A percentile compares a stretch with the other conserved stretches of the same genome.
phyloP scores from a whole-genome alignment of 2,888 invertebrate species.

The Lasioglossum marginatum region DNA sequence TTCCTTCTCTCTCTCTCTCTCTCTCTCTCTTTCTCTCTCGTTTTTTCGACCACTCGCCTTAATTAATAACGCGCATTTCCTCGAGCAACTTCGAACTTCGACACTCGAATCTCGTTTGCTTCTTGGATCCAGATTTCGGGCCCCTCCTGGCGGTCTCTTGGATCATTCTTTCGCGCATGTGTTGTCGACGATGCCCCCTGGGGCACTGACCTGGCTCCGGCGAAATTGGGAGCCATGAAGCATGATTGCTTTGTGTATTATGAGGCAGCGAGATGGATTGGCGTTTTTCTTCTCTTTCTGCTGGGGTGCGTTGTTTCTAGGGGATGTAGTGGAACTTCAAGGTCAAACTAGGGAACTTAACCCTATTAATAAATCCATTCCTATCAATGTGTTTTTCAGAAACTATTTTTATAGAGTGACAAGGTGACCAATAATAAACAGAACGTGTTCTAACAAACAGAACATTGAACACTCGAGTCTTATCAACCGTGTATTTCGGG shows the following conservation, averaged over 20 bases:
- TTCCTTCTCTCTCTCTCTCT: background rate
- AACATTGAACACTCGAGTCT: background rate
- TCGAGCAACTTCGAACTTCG: background rate
- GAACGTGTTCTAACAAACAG: no score
- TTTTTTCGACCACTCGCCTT: background rate
- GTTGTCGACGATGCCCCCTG: background rate
- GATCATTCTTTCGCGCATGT: background rate
- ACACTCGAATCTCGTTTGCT: background rate
- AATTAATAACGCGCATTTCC: constrained; percentile 33
- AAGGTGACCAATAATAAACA: no score
- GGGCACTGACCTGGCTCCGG: background rate
- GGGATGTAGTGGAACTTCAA: background rate
- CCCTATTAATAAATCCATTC: background rate
- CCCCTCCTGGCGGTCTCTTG: background rate
- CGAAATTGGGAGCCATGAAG: background rate
- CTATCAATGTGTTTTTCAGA: background rate
- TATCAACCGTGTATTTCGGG: background rate
- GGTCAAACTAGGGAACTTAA: background rate
- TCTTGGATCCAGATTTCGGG: background rate
- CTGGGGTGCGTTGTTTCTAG: background rate
- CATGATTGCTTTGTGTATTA: background rate
- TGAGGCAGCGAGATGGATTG: background rate
- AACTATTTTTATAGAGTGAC: no score
- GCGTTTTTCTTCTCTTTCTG: background rate
- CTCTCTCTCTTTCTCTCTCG: background rate